phyloP scores from a whole-genome alignment of 2,888 invertebrate genomes.

The Lepidocyrtinus sp. region DNA sequence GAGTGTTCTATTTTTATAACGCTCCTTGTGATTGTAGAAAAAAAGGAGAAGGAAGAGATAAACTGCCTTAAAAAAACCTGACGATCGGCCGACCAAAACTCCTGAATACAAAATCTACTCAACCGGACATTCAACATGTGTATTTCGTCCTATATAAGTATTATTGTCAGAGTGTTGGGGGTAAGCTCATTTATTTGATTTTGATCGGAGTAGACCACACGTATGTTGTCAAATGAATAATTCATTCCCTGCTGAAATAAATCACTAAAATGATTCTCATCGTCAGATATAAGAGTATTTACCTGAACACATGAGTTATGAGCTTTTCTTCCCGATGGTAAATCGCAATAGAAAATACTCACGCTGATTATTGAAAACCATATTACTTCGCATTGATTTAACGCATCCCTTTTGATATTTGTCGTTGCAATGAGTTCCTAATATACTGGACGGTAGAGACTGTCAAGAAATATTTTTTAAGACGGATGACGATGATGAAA shows the following conservation, averaged over 20 bases:
- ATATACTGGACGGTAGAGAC: background rate
- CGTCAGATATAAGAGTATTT: background rate
- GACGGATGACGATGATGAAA: constrained; percentile 32
- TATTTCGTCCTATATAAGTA: constrained; percentile 19
- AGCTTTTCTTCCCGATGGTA: background rate
- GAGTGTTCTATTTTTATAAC: no score
- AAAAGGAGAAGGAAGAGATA: background rate
- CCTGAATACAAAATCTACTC: constrained; percentile 7
- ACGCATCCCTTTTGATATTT: background rate
- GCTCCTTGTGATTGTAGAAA: background rate
- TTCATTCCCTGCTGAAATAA: constrained; percentile 61
- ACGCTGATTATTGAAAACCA: no score
- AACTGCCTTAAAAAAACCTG: constrained; percentile 20
- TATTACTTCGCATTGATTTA: constrained; percentile 3
- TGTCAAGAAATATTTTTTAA: constrained; percentile 9
- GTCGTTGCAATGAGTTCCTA: background rate
- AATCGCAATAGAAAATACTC: no score
- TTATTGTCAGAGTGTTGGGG: constrained; percentile 54
- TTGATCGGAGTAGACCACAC: constrained; percentile 70
- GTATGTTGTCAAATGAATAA: constrained; percentile 70
- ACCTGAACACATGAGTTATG: no score
- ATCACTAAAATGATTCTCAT: constrained; percentile 45
- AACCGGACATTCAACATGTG: constrained; percentile 11
- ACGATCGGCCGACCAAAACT: constrained; percentile 5
- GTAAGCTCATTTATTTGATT: constrained; percentile 68